A percentile compares a stretch with the other conserved stretches of the same genome.
Conservation (phyloP, 2,797 vertebrate genomes). For the Lateolabrax maculatus region DNA sequence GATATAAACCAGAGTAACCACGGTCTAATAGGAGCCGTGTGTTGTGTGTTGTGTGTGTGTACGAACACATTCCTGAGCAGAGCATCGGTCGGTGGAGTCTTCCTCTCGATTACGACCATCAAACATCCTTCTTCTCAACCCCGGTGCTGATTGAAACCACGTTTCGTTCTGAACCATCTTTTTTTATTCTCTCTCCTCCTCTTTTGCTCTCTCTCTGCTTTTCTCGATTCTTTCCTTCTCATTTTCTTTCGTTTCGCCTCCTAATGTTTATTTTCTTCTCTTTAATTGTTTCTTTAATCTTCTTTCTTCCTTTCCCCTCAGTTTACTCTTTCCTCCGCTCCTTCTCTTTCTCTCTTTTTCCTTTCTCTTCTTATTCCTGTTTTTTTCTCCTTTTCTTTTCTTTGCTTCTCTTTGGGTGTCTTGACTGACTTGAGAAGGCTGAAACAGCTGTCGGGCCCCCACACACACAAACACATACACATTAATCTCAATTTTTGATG, state of each 20-base stretch:
- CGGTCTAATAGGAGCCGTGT: slow-evolving; percentile 81
- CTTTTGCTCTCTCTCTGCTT: neutral
- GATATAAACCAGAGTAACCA: slow-evolving; percentile 78
- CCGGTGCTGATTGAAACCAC: slow-evolving; percentile 80
- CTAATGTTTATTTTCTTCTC: slow-evolving; percentile 6
- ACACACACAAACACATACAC: slow-evolving; percentile 35
- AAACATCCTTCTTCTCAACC: slow-evolving; percentile 70
- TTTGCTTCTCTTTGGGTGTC: slow-evolving; percentile 23
- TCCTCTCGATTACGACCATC: slow-evolving; percentile 70
- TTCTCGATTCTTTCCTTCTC: neutral
- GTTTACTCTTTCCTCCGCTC: slow-evolving; percentile 10
- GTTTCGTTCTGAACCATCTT: slow-evolving; percentile 58
- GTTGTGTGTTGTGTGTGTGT: slow-evolving; percentile 68
- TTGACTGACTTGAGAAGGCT: slow-evolving; percentile 30
- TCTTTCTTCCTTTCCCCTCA: neutral
- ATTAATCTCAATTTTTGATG: slow-evolving; percentile 41
- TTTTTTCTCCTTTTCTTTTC: slow-evolving; percentile 12
- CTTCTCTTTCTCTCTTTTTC: neutral
- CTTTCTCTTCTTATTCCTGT: neutral
- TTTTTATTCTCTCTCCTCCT: neutral
- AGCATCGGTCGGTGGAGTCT: slow-evolving; percentile 72
- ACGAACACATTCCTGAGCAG: slow-evolving; percentile 74
- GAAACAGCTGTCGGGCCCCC: slow-evolving; percentile 50
- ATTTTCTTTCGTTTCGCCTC: slow-evolving; percentile 7
- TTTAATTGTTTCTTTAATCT: slow-evolving; percentile 4